Evolutionary conservation across 2,113 vertebrate genomes (phyloP).

Genomic region (Proterorhinus semilunaris): DNA sequence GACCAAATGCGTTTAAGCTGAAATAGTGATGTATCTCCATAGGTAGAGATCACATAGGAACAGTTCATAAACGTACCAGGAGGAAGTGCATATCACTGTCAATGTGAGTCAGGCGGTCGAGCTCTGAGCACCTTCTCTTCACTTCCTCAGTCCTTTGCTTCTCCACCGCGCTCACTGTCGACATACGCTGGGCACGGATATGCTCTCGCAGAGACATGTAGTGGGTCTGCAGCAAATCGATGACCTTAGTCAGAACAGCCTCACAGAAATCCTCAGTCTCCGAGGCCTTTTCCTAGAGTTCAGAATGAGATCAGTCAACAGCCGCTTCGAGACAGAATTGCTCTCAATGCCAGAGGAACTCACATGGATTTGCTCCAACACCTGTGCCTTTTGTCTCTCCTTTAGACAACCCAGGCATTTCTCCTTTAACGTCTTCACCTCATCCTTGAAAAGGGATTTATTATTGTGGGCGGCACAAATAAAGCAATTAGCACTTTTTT

Average conservation of each 20-base stretch:
- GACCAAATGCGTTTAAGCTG: too few relatives aligned
- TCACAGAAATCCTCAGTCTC: constrained; percentile 48
- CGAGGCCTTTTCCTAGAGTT: constrained; percentile 41
- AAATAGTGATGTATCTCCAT: too few relatives aligned
- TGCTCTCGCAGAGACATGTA: constrained; percentile 37
- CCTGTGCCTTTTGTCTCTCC: constrained; percentile 10
- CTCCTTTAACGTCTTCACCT: constrained; percentile 21
- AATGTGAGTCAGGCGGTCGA: constrained; percentile 36
- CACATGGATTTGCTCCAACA: constrained; percentile 33
- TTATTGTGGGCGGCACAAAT: background rate
- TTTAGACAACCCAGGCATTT: constrained; percentile 28
- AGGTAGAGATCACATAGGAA: background rate
- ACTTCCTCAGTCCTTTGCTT: constrained; percentile 37
- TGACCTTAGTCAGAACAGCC: constrained; percentile 33
- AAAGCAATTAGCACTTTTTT: too few relatives aligned
- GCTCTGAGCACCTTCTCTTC: constrained; percentile 42
- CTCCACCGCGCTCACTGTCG: constrained; percentile 9
- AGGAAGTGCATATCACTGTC: constrained; percentile 49
- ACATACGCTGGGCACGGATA: constrained; percentile 34
- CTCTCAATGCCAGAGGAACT: background rate
- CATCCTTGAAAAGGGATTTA: constrained; percentile 29
- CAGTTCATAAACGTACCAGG: constrained; percentile 45
- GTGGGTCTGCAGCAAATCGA: constrained; percentile 49
- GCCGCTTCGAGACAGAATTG: too few relatives aligned
- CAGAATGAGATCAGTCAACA: background rate